Percentiles rank a stretch among this genome's conserved stretches.
These are phyloP conservation scores for Eudasyphora cyanicolor DNA, from an alignment of 2,888 invertebrate species.

Conservation along the genomic window DNA sequence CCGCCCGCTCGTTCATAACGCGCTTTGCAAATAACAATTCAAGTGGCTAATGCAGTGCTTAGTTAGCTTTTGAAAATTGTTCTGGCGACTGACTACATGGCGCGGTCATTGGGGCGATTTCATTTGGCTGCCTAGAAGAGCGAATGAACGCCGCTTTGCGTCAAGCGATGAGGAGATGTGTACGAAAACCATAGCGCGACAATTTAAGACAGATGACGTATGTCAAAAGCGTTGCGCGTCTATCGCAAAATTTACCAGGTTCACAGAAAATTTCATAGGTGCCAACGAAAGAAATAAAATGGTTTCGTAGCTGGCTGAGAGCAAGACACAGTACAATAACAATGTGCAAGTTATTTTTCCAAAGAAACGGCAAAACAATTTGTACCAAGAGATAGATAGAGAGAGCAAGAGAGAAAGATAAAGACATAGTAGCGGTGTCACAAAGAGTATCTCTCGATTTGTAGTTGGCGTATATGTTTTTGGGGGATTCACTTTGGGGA, in stretches of 20 bases:
- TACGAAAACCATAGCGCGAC: conserved; percentile 36
- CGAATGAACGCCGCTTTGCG: neutral
- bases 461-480: neutral
- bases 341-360: too few species aligned
- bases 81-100: conserved; percentile 8
- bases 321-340: neutral
- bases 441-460: too few species aligned
- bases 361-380: neutral
- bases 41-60: conserved; percentile 31
- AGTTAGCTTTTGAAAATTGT: conserved; percentile 52
- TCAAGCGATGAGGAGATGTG: neutral
- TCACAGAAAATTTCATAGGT: conserved; percentile 67
- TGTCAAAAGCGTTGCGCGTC: conserved; percentile 76
- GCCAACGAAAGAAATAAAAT: conserved; percentile 1
- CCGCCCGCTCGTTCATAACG: neutral
- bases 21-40: conserved; percentile 48
- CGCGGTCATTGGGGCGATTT: conserved; percentile 24
- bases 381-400: neutral
- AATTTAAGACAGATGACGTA: conserved; percentile 43
- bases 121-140: conserved; percentile 28
- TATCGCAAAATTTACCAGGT: conserved; percentile 79
- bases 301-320: neutral
- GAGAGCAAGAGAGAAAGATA: neutral
- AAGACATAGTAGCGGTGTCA: too few species aligned
- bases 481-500: neutral